Evolutionary conservation across 2,888 invertebrate genomes (phyloP).

Genomic region (Spilarctia lutea): DNA sequence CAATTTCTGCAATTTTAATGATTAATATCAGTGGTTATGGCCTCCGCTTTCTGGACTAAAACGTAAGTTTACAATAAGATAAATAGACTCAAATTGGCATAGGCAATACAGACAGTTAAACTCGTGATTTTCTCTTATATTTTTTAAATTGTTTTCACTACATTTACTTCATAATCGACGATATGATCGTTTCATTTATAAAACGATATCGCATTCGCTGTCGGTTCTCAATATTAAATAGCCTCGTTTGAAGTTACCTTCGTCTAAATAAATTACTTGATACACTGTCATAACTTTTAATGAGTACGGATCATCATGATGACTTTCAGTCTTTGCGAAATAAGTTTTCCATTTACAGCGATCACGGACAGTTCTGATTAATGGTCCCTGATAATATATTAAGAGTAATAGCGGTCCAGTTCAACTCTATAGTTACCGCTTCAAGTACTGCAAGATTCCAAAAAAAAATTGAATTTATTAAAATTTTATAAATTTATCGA

Average conservation of each 20-base stretch:
- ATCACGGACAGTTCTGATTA: conserved; percentile 45
- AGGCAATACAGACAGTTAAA: neutral
- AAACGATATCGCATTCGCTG: neutral
- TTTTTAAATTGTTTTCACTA: neutral
- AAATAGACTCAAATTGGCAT: neutral
- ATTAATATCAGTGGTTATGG: neutral
- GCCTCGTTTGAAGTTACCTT: neutral
- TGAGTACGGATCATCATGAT: conserved; percentile 32
- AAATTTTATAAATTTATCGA: conserved; percentile 19
- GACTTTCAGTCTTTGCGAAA: conserved; percentile 45
- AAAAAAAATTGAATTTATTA: conserved; percentile 23
- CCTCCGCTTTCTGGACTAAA: neutral
- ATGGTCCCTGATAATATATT: conserved; percentile 42
- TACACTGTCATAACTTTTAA: conserved; percentile 27
- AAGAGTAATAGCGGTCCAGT: conserved; percentile 41
- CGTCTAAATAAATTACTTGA: conserved; percentile 9
- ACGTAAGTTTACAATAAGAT: too few species aligned
- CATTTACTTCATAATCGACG: neutral
- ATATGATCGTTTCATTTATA: neutral
- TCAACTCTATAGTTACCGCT: conserved; percentile 27
- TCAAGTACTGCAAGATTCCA: conserved; percentile 36
- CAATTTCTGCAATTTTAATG: neutral
- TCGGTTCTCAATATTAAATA: neutral
- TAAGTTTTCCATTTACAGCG: conserved; percentile 44
- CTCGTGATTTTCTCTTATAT: neutral